Conservation (phyloP, 2,797 vertebrate species). For the Microchirus variegatus region DNA sequence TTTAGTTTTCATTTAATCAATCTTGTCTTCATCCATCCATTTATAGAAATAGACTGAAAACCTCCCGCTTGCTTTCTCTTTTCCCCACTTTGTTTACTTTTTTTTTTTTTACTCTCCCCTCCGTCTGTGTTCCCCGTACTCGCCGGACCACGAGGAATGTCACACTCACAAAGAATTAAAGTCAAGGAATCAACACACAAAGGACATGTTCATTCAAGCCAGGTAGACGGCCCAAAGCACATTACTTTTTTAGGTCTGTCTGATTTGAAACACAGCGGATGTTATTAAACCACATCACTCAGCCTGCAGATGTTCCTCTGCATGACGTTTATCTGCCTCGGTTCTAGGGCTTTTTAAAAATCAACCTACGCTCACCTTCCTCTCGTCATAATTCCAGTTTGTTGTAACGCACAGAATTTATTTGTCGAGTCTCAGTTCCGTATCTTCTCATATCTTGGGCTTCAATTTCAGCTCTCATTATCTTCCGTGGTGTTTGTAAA, state of each 20-base stretch:
- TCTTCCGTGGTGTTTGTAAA: slow-evolving; percentile 51
- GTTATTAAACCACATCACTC: slow-evolving; percentile 34
- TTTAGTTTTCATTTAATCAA: no score
- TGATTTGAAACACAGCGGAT: slow-evolving; percentile 42
- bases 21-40: slow-evolving; percentile 17
- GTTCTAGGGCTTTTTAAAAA: neutral
- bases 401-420: neutral
- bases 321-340: slow-evolving; percentile 8
- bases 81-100: slow-evolving; percentile 44
- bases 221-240: slow-evolving; percentile 40
- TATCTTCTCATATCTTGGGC: slow-evolving; percentile 20
- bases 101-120: slow-evolving; percentile 46
- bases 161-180: slow-evolving; percentile 69
- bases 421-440: neutral
- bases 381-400: neutral
- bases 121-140: slow-evolving; percentile 37
- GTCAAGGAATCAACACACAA: slow-evolving; percentile 58
- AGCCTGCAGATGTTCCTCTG: slow-evolving; percentile 23
- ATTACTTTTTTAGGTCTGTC: slow-evolving; percentile 33
- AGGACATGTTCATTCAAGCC: slow-evolving; percentile 67
- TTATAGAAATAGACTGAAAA: neutral
- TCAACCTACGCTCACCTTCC: neutral
- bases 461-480: slow-evolving; percentile 36
- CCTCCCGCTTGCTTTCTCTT: slow-evolving; percentile 1
- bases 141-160: slow-evolving; percentile 62